A percentile compares a stretch with the other conserved stretches of the same genome.
Conservation (phyloP, 1,140 invertebrate species). For the Platyura marginata region DNA sequence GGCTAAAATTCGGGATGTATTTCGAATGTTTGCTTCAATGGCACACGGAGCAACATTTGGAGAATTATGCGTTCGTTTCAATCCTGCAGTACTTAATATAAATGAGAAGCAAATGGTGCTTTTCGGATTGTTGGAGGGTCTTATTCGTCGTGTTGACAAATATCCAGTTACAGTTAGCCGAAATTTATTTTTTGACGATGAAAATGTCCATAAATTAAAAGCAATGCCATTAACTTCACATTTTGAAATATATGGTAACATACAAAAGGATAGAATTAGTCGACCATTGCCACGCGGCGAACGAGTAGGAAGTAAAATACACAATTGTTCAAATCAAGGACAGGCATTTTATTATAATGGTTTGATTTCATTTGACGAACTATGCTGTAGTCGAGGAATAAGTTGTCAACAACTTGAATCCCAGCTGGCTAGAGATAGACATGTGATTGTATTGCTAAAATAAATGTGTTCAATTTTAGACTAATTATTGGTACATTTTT, state of each 20-base stretch:
- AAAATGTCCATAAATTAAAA: background rate
- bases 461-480: conserved; percentile 21
- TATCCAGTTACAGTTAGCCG: conserved; percentile 4
- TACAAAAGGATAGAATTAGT: background rate
- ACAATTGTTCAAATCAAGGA: conserved; percentile 13
- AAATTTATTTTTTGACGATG: conserved; percentile 4
- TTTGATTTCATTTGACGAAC: conserved; percentile 59
- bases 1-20: conserved; percentile 51
- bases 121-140: conserved; percentile 67
- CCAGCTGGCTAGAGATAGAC: conserved; percentile 59
- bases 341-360: conserved; percentile 48
- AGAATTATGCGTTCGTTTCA: conserved; percentile 61
- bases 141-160: conserved; percentile 49
- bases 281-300: conserved; percentile 22
- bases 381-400: conserved; percentile 59
- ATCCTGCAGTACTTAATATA: conserved; percentile 52
- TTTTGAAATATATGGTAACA: background rate
- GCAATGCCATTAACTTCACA: background rate
- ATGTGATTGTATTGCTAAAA: conserved; percentile 60
- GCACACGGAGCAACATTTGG: conserved; percentile 63
- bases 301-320: conserved; percentile 29
- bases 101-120: conserved; percentile 67
- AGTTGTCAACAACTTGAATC: conserved; percentile 60
- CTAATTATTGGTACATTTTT: too few relatives aligned
- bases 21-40: conserved; percentile 65